Base-by-base conservation (phyloP, 2,113 vertebrate genomes). In the Tychaedon coryphoeus region DNA sequence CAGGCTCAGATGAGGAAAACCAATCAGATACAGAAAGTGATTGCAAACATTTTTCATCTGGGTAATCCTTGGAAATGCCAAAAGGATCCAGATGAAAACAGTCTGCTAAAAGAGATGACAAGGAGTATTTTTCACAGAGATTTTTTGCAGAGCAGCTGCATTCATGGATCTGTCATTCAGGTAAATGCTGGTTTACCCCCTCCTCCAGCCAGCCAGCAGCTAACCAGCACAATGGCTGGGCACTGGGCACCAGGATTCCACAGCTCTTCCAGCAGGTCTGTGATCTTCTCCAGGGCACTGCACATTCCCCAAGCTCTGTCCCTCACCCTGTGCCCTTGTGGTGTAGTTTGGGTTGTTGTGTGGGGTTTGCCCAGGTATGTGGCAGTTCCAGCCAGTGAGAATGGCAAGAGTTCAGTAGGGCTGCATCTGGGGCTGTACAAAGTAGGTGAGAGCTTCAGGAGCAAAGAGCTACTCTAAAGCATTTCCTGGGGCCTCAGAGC, bases 11-110 rank as follows among this genome's bases (percentile, higher is more conserved):
- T 57, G 56, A 88, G 23, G 28, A 86, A 92, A 74, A 67, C 13
- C 34, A 66, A 71, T 56, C 28, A 88, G 64, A 58, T 83, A 76
- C 4, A 6, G 51, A 54, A 83, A 88, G 79, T 42, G 60, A 9
- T 28, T 86, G 82, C 47, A 77, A 86, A 56, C 40, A 92, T 90
- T 95, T 94, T 86, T 96, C 72, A 86, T 83, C 77, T 57, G 51
- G 57, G 33, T 47, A 88, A 71, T 67, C 67, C 75, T 74, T 1
- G 11, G 60, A 58, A 86, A 65, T 85, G 38, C n/a, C 85, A 67
- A 43, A 65, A 66, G 42, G 47, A 40, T 83, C 29, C 2, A 5
- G 71, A 69, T 66, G 42, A 77, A 73, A 93, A 76, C 40, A 34
- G 20, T 34, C 70, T 78, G 72, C 57, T 76, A 43, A 76, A 89